A percentile compares a stretch with the other conserved stretches of the same genome.
Evolutionary conservation across 1,140 invertebrate species (phyloP).

Genomic region (Micrasema minimum): DNA sequence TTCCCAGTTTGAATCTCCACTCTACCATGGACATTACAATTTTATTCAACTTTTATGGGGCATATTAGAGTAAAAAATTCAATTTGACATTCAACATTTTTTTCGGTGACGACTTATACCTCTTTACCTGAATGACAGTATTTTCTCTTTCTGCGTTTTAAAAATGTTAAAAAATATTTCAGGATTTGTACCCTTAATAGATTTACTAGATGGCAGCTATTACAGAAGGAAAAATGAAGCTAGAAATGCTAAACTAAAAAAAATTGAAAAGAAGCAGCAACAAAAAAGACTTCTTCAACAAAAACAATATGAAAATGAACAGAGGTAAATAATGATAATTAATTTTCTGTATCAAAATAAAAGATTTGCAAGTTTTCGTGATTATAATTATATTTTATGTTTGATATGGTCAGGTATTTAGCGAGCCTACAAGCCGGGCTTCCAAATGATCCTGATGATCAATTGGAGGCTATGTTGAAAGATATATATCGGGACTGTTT

Average conservation of each 20-base stretch:
- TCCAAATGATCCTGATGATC: constrained; percentile 64
- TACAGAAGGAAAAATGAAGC: constrained; percentile 63
- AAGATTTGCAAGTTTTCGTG: constrained; percentile 10
- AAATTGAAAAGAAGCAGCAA: constrained; percentile 59
- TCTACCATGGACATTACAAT: too few species aligned
- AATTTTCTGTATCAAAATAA: too few species aligned
- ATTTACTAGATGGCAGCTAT: constrained; percentile 68
- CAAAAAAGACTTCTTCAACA: constrained; percentile 23
- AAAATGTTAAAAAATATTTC: too few species aligned
- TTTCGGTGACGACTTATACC: too few species aligned
- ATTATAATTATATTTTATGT: constrained; percentile 37
- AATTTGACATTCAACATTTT: too few species aligned
- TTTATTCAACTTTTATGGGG: too few species aligned
- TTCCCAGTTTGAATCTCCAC: too few species aligned
- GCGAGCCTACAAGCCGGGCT: constrained; percentile 58
- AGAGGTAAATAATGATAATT: constrained; percentile 39
- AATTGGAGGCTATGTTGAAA: constrained; percentile 57
- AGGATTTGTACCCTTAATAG: constrained; percentile 66
- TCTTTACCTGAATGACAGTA: too few species aligned
- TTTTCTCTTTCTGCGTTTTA: too few species aligned
- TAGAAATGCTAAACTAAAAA: constrained; percentile 60
- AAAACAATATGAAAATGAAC: constrained; percentile 43
- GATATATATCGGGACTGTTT: constrained; percentile 57
- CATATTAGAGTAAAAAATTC: too few species aligned
- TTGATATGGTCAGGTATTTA: constrained; percentile 56